A percentile compares a stretch with the other conserved stretches of the same genome.
These are phyloP conservation scores for Himalopsyche tibetana DNA, from an alignment of 2,888 invertebrate genomes.

Conservation along the genomic window DNA sequence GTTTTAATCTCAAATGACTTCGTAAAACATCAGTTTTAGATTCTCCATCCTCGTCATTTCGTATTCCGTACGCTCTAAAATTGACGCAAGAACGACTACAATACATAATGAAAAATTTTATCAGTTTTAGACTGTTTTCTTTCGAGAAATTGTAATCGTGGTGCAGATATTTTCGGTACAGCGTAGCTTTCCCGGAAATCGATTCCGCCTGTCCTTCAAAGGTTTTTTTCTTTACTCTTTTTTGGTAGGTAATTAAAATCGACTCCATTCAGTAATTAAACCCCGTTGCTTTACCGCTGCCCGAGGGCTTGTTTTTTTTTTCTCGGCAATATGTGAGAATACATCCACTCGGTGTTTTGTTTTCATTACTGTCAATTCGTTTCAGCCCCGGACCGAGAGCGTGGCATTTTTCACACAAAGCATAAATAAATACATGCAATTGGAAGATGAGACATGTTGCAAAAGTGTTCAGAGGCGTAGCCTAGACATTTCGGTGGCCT, in stretches of 20 bases:
- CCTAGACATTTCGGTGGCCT: not conserved
- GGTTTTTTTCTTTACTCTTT: not conserved
- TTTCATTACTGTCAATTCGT: conserved; percentile 27
- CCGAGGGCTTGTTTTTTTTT: not conserved
- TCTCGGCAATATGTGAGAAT: not conserved
- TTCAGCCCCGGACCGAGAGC: not conserved
- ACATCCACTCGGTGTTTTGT: not conserved
- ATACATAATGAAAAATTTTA: too few species aligned
- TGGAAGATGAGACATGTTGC: conserved; percentile 42
- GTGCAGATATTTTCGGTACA: not conserved
- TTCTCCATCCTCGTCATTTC: too few species aligned
- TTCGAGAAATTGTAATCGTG: too few species aligned
- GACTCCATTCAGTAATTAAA: conserved; percentile 24
- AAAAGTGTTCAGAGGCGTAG: conserved; percentile 39
- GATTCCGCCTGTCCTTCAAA: not conserved
- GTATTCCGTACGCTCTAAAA: too few species aligned
- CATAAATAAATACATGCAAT: conserved; percentile 28
- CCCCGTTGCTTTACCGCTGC: not conserved
- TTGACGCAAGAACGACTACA: too few species aligned
- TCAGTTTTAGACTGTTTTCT: too few species aligned
- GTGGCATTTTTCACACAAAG: conserved; percentile 10
- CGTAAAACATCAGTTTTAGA: too few species aligned
- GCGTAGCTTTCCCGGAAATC: conserved; percentile 1
- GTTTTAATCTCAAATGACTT: too few species aligned
- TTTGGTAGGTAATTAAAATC: conserved; percentile 13